Percentiles rank a stretch among this genome's conserved stretches.
Evolutionary conservation across 1,140 invertebrate species (phyloP).

Genomic region (Gonatopus flavifemur): DNA sequence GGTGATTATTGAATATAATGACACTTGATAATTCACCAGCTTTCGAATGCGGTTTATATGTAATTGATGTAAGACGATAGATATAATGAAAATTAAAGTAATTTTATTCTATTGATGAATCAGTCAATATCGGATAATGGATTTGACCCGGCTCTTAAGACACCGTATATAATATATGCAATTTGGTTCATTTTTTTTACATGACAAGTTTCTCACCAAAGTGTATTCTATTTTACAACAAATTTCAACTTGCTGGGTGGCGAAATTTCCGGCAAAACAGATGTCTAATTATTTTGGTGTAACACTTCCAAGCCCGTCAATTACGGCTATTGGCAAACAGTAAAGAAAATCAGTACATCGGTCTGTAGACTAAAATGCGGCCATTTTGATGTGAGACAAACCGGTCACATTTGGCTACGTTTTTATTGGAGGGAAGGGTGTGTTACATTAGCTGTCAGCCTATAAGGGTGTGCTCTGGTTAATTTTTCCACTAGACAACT

Average conservation of each 20-base stretch:
- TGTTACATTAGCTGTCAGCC: too few relatives aligned
- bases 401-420: too few relatives aligned
- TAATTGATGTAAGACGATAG: too few relatives aligned
- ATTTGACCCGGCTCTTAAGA: constrained; percentile 44
- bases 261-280: constrained; percentile 43
- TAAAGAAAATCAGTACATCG: constrained; percentile 53
- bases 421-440: too few relatives aligned
- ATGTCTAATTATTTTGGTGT: constrained; percentile 32
- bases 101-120: constrained; percentile 35
- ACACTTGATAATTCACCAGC: background rate
- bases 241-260: constrained; percentile 27
- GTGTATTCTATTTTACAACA: constrained; percentile 44
- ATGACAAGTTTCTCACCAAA: constrained; percentile 34
- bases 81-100: background rate
- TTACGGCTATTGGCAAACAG: constrained; percentile 52
- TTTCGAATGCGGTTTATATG: background rate
- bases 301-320: constrained; percentile 43
- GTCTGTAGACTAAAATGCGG: constrained; percentile 55
- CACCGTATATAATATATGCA: background rate
- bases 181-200: background rate
- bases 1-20: background rate
- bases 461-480: too few relatives aligned
- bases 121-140: constrained; percentile 40
- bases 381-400: constrained; percentile 53
- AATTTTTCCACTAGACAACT: too few relatives aligned